phyloP scores from a whole-genome alignment of 2,113 vertebrate genomes.

The cat (Felis catus) region F.catus_Fca126_mat1.0 CM031413.1:5940501-5941000 shows the following conservation, averaged over 20 bases:
- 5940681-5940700: background rate
- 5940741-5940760: background rate
- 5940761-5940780: background rate
- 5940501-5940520: background rate
- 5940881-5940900: background rate
- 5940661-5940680: background rate
- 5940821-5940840: background rate
- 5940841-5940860: background rate
- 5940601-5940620: background rate
- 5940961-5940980: background rate
- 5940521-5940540: background rate
- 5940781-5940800: background rate
- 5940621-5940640: background rate
- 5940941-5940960: background rate
- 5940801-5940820: background rate
- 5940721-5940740: background rate
- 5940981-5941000: background rate
- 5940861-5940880: background rate
- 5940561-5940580: rapidly evolving
- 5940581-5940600: background rate
- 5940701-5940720: background rate
- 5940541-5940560: background rate
- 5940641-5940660: background rate
- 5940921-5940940: background rate
- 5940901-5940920: background rate